Base-by-base conservation (phyloP, 2,888 invertebrate genomes). In the Caenorhabditis becei region DNA sequence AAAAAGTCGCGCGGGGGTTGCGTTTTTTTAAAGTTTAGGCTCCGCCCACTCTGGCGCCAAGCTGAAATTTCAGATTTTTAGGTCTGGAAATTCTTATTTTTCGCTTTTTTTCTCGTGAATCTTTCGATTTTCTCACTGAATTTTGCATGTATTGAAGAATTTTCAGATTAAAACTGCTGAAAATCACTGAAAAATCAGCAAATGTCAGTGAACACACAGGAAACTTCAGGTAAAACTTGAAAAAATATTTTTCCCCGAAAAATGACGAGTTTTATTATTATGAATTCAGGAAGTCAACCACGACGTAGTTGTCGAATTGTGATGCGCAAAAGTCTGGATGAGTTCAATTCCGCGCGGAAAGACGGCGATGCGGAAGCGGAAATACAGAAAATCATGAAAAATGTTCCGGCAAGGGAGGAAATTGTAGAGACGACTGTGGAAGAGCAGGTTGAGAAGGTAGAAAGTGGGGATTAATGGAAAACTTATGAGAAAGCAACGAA, bases 41-140 rank as follows among this genome's bases (percentile, higher is more conserved):
- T 23, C 23, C 71, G 62, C 62, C 62, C 61, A n/a, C 35, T 71
- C 53, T 26, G 14, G 35, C 51, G 70, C 61, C 41, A 70, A 70
- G 35, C 53, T 59, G 26, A 1, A 66, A 44, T 1, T 44, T 47
- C 32, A 11, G 51, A 70, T 47, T 7, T 53, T 56, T 53, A 1
- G 18, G 18, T 49, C 26, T 47, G 10, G 1, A 2, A 51, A 26
- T 26, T n/a, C 0, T 18, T 0, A 49, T 56, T 49, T 37, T 23
- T n/a, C 4, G 16, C 4, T 4, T 69, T 47, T 35, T 41, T 14
- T 41, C 14, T 41, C 16, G 14, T 14, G 14, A 41, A 11, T 41
- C 14, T 14, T 41, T 41, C 41, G 41, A 41, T 11, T 41, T 41
- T 41, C 41, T 14, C 14, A 41, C 16, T 10, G 41, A 41, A 41